phyloP scores from a whole-genome alignment of 2,888 invertebrate species.

The Trissoscelio sp. region DNA sequence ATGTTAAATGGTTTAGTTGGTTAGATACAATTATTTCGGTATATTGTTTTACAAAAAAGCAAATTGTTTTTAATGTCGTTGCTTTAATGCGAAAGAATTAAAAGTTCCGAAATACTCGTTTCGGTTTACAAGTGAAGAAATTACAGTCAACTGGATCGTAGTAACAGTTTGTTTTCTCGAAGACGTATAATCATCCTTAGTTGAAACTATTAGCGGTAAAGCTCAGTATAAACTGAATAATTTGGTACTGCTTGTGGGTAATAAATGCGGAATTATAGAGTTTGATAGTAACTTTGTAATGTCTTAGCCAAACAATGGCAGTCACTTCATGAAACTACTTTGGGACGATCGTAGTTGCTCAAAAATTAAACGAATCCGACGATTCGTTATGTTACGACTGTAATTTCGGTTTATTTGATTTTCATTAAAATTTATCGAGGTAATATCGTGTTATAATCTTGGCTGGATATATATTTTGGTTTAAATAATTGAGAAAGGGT shows the following conservation, averaged over 20 bases:
- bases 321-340: conserved; percentile 53
- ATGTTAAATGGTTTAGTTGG: conserved; percentile 33
- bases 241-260: conserved; percentile 52
- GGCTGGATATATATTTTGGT: no score
- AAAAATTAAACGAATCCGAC: conserved; percentile 36
- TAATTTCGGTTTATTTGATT: conserved; percentile 1
- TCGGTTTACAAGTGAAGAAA: conserved; percentile 8
- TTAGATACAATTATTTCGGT: background rate
- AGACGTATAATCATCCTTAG: conserved; percentile 47
- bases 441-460: no score
- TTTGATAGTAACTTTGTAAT: conserved; percentile 62
- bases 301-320: conserved; percentile 57
- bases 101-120: conserved; percentile 20
- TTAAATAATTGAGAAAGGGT: no score
- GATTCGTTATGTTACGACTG: background rate
- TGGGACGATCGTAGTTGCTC: conserved; percentile 26
- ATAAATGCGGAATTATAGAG: conserved; percentile 62
- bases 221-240: conserved; percentile 62
- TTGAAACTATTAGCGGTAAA: conserved; percentile 58
- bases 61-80: no score
- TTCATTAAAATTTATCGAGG: background rate
- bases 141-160: conserved; percentile 15
- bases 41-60: no score
- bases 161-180: conserved; percentile 55
- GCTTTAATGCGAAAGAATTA: no score